Evolutionary conservation across 1,140 invertebrate species (phyloP).

Genomic region (Temnothorax longispinosus): DNA sequence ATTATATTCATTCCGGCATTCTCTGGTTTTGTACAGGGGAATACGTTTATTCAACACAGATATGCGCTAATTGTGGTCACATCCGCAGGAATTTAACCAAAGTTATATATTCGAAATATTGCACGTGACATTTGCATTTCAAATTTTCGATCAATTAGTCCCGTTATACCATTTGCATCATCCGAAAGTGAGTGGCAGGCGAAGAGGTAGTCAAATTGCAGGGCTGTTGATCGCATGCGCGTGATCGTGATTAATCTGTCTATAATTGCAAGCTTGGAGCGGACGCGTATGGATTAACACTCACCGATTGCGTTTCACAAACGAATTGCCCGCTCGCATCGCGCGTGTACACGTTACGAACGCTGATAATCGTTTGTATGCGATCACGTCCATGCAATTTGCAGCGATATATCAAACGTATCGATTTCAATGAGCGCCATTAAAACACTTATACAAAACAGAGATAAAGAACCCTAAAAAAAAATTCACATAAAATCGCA

Average conservation of each 20-base stretch:
- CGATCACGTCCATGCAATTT: constrained; percentile 51
- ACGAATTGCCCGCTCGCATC: constrained; percentile 27
- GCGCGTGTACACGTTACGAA: constrained; percentile 27
- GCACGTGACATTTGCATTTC: not conserved
- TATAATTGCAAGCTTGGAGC: constrained; percentile 43
- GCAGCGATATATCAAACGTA: constrained; percentile 28
- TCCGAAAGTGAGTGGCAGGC: not conserved
- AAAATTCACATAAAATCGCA: not conserved
- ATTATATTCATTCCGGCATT: not conserved
- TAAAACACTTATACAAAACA: not conserved
- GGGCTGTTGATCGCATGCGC: constrained; percentile 39
- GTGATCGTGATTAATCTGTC: constrained; percentile 57
- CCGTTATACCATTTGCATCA: constrained; percentile 29
- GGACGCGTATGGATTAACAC: constrained; percentile 54
- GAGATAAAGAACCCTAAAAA: too few species aligned
- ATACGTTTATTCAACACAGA: not conserved
- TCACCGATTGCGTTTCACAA: constrained; percentile 28
- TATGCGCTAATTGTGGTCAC: not conserved
- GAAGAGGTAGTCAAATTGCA: constrained; percentile 42
- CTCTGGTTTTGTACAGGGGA: not conserved
- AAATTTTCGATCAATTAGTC: constrained; percentile 25
- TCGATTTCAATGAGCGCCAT: constrained; percentile 26
- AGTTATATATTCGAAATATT: not conserved
- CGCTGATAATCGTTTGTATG: constrained; percentile 22
- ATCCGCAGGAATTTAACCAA: not conserved